phyloP scores from a whole-genome alignment of 2,888 invertebrate species.

The Drosophila quasianomalipes region DNA sequence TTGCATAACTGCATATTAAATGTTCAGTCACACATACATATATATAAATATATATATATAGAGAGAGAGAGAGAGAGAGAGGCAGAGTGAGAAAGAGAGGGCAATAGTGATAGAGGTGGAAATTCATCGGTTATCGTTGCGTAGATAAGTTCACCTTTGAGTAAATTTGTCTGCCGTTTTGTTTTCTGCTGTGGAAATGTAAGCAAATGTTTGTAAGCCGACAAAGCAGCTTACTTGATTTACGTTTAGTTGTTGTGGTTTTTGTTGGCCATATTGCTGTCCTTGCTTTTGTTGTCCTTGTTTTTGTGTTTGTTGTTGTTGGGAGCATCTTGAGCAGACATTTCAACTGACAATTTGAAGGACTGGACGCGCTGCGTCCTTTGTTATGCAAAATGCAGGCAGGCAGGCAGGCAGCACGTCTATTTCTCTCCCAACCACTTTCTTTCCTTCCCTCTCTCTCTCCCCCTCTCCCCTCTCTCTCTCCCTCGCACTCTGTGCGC shows the following conservation, averaged over 20 bases:
- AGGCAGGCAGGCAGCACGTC: conserved; percentile 9
- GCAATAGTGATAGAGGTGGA: background rate
- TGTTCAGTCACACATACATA: conserved; percentile 15
- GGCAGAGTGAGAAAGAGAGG: too few relatives aligned
- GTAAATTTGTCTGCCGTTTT: conserved; percentile 60
- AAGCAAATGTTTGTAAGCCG: conserved; percentile 72
- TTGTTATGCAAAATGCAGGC: conserved; percentile 74
- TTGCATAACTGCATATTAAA: conserved; percentile 28
- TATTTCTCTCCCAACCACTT: background rate
- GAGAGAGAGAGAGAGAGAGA: background rate
- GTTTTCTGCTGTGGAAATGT: conserved; percentile 62
- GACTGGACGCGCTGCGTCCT: conserved; percentile 64
- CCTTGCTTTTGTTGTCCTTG: conserved; percentile 17
- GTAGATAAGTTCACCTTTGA: conserved; percentile 51
- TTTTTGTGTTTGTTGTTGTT: conserved; percentile 28
- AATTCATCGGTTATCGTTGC: conserved; percentile 34
- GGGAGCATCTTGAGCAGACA: conserved; percentile 74
- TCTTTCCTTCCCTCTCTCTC: conserved; percentile 2
- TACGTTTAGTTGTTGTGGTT: conserved; percentile 23
- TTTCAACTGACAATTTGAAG: conserved; percentile 80
- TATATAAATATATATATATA: background rate
- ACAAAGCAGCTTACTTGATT: conserved; percentile 76
- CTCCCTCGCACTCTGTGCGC: background rate
- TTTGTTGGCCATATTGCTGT: background rate
- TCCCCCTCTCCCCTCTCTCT: conserved; percentile 5